phyloP scores from a whole-genome alignment of 2,888 invertebrate species.

The Pycnomerus fuliginosus region DNA sequence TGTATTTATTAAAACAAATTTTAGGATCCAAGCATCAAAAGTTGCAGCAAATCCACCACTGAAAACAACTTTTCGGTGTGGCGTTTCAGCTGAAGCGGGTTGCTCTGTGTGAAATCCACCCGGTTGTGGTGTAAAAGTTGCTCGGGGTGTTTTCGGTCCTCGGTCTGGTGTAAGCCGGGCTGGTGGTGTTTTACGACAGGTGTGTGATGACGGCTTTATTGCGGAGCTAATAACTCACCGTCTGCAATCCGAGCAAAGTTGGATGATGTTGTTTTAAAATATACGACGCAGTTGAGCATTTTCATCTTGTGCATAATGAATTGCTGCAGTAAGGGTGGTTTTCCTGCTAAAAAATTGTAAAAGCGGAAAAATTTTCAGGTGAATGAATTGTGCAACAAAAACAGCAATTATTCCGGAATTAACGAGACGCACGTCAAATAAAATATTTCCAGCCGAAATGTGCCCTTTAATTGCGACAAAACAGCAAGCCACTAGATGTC shows the following conservation, averaged over 20 bases:
- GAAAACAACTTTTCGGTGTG: too few species aligned
- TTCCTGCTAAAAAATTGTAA: slow-evolving; percentile 7
- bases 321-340: too few species aligned
- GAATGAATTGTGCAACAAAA: slow-evolving; percentile 14
- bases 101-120: too few species aligned
- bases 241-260: slow-evolving; percentile 17
- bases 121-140: slow-evolving; percentile 10
- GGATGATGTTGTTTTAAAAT: slow-evolving; percentile 17
- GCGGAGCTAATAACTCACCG: slow-evolving; percentile 17
- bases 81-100: too few species aligned
- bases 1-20: too few species aligned
- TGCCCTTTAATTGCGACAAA: slow-evolving; percentile 25
- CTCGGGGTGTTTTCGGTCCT: slow-evolving; percentile 8
- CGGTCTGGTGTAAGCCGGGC: slow-evolving; percentile 8
- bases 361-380: slow-evolving; percentile 2
- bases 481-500: slow-evolving; percentile 21
- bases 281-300: slow-evolving; percentile 10
- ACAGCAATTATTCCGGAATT: slow-evolving; percentile 18
- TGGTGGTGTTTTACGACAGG: slow-evolving; percentile 20
- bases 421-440: slow-evolving; percentile 17
- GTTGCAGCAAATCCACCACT: too few species aligned
- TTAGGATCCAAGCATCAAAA: too few species aligned
- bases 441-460: slow-evolving; percentile 22
- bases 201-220: slow-evolving; percentile 23
- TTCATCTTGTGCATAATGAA: slow-evolving; percentile 17